Evolutionary conservation across 2,888 invertebrate genomes (phyloP).

Genomic region (Amiota mariae): DNA sequence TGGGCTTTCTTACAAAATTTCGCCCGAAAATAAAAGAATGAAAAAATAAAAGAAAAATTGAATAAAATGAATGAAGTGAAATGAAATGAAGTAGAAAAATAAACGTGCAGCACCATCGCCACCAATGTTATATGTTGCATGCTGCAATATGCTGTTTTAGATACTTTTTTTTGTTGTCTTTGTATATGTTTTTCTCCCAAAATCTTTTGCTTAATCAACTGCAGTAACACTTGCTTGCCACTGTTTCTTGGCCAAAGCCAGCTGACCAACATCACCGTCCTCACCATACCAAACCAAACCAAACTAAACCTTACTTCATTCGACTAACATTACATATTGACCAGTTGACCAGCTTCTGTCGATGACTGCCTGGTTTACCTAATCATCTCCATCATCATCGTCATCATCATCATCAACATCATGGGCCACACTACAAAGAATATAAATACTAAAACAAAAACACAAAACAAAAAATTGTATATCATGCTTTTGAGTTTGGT

Average conservation of each 20-base stretch:
- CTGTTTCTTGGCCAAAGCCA: constrained; percentile 10
- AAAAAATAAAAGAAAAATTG: too few species aligned
- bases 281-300: neutral
- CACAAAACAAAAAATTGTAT: neutral
- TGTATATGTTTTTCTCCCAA: constrained; percentile 18
- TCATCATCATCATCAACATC: constrained; percentile 7
- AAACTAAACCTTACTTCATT: neutral
- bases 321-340: neutral
- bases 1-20: neutral
- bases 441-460: neutral
- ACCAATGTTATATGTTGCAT: constrained; percentile 24
- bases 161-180: constrained; percentile 34
- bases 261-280: constrained; percentile 8
- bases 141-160: constrained; percentile 40
- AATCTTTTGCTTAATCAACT: constrained; percentile 37
- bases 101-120: neutral
- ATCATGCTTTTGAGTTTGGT: constrained; percentile 4
- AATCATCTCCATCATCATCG: constrained; percentile 17
- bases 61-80: too few species aligned
- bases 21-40: neutral
- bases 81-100: too few species aligned
- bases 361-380: neutral
- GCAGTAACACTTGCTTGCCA: constrained; percentile 29
- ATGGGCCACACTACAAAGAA: neutral
- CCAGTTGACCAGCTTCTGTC: constrained; percentile 28